Base-by-base conservation (phyloP, 2,113 vertebrate genomes). In the Tautogolabrus adspersus region DNA sequence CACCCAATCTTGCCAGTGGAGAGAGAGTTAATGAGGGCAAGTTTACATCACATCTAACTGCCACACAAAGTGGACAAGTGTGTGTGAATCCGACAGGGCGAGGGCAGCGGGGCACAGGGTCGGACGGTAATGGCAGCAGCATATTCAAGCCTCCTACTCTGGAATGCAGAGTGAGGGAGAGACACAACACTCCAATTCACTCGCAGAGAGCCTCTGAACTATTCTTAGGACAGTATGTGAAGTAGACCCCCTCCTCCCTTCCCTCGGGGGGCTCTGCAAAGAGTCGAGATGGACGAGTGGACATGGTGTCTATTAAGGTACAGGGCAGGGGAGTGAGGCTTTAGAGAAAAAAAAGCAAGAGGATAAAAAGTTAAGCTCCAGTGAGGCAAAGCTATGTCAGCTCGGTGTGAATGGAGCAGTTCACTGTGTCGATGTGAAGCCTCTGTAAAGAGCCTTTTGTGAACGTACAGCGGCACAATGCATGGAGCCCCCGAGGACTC, bases 221-320 rank as follows among this genome's bases (percentile, higher is more conserved):
- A 93, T 93, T 93, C 92, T 93, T 92, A 92, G 92, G 85, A 69
- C 86, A 91, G 85, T 75, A 89, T 90, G 88, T 89, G 86, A 83
- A 92, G 89, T 91, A 85, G 88, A 83, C 76, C 40, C 75, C 52
- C 46, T 54, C 8, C 16, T 44, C 23, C 57, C 34, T 58, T 30
- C 18, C 57, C 77, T 42, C 34, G 4, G 22, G 34, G 76, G 83
- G 59, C 67, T 44, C 19, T 67, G 82, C 80, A 83, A 40, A 84
- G 56, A 72, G 59, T 30, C 54, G 49, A 64, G 62, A 85, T 37
- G 75, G 77, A 77, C 26, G 26, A 77, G 72, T 72, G 54, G 63
- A 75, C 10, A 23, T 73, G 72, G 26, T 58, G 70, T 79, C 79
- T 44, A 67, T 75, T 44, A 66, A 85, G 86, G 80, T 85, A 56